Conservation (phyloP, 1,140 invertebrate genomes). For the Anastrepha ludens region DNA sequence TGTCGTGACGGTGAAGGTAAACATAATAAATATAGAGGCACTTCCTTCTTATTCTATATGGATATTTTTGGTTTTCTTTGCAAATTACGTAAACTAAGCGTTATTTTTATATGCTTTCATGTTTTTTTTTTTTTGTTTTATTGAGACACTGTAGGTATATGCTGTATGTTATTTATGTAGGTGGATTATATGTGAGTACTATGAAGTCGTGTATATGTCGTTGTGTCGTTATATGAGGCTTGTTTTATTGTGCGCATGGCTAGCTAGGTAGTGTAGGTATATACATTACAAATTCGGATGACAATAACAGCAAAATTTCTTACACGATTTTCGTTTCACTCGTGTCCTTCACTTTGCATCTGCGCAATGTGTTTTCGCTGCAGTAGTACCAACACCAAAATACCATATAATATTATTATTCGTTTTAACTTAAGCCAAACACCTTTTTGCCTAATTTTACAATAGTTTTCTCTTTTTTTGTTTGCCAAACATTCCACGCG, state of each 20-base stretch:
- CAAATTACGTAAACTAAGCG: slow-evolving; percentile 27
- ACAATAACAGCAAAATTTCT: slow-evolving; percentile 22
- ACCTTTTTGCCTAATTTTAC: slow-evolving; percentile 22
- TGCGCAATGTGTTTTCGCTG: neutral
- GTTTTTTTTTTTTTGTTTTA: neutral
- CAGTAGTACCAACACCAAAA: slow-evolving; percentile 42
- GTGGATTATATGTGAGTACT: slow-evolving; percentile 15
- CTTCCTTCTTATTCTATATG: slow-evolving; percentile 42
- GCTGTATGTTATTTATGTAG: neutral
- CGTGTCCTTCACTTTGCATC: neutral
- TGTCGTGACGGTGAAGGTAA: slow-evolving; percentile 8
- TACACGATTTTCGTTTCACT: neutral
- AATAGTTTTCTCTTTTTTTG: neutral
- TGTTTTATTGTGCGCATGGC: neutral
- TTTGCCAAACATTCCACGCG: slow-evolving; percentile 42
- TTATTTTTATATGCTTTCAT: neutral
- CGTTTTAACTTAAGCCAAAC: slow-evolving; percentile 32
- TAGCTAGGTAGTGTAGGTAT: neutral
- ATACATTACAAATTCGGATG: neutral
- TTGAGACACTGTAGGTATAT: neutral
- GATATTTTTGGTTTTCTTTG: neutral
- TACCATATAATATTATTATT: slow-evolving; percentile 33
- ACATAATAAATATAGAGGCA: slow-evolving; percentile 19
- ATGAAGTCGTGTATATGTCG: neutral
- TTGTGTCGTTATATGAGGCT: neutral